Percentiles rank a stretch among this genome's conserved stretches.
Conservation (phyloP, 2,888 invertebrate species). For the Nebria salina region DNA sequence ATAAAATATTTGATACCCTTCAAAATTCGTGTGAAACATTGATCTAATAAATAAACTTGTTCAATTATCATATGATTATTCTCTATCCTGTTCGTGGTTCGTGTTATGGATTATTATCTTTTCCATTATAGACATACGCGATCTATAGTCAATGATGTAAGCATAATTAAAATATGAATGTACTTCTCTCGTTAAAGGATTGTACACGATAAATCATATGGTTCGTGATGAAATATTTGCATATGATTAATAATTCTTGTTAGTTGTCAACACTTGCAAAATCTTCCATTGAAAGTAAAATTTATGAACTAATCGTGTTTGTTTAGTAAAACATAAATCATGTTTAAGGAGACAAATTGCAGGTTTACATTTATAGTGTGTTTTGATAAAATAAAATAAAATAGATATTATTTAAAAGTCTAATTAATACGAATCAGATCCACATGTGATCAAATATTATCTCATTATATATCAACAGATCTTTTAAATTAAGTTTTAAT, state of each 20-base stretch:
- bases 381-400: neutral
- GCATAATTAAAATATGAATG: neutral
- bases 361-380: neutral
- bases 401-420: too few species aligned
- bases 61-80: neutral
- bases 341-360: neutral
- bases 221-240: neutral
- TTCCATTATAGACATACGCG: neutral
- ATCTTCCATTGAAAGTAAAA: neutral
- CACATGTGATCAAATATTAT: too few species aligned
- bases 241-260: neutral
- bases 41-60: neutral
- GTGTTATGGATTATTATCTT: neutral
- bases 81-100: neutral
- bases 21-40: neutral
- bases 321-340: neutral
- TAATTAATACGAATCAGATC: too few species aligned
- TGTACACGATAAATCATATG: neutral
- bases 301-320: neutral
- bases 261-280: neutral
- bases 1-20: neutral
- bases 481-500: neutral
- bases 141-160: neutral
- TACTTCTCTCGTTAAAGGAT: neutral
- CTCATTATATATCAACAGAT: too few species aligned